Conservation (phyloP, 2,113 vertebrate species). For the Sinosuthora webbiana region DNA sequence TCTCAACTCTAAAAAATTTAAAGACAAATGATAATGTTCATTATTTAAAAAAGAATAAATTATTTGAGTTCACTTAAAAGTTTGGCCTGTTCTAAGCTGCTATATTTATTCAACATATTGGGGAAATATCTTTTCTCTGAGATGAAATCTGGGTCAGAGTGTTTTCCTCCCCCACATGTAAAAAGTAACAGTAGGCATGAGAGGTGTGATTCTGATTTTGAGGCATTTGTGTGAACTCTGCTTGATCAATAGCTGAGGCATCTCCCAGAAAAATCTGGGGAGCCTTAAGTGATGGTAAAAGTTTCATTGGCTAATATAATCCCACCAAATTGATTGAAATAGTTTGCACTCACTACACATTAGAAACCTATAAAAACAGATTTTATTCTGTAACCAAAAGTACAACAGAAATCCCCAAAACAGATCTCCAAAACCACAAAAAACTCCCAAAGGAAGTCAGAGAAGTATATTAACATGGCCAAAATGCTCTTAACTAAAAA, state of each 20-base stretch:
- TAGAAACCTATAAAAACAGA: background rate
- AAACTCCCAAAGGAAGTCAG: background rate
- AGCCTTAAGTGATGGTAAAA: background rate
- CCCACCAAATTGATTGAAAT: background rate
- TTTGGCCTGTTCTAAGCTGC: background rate
- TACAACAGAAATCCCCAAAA: background rate
- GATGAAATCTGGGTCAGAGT: background rate
- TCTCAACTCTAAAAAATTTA: background rate
- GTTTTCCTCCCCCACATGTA: background rate
- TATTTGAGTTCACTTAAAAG: background rate
- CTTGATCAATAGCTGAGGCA: background rate
- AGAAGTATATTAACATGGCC: background rate
- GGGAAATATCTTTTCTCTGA: background rate
- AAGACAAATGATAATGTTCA: background rate
- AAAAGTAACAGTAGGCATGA: background rate
- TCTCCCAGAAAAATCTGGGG: background rate
- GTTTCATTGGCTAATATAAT: background rate
- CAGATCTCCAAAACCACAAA: background rate
- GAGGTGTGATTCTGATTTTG: background rate
- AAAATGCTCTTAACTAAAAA: background rate
- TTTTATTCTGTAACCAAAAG: background rate
- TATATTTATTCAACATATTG: background rate
- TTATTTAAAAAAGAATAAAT: background rate
- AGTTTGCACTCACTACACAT: background rate
- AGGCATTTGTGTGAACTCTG: background rate